Evolutionary conservation across 2,888 invertebrate species (phyloP), one percentile per base, ranked within the genome.

Genomic region (Hypolimnas misippus): DNA sequence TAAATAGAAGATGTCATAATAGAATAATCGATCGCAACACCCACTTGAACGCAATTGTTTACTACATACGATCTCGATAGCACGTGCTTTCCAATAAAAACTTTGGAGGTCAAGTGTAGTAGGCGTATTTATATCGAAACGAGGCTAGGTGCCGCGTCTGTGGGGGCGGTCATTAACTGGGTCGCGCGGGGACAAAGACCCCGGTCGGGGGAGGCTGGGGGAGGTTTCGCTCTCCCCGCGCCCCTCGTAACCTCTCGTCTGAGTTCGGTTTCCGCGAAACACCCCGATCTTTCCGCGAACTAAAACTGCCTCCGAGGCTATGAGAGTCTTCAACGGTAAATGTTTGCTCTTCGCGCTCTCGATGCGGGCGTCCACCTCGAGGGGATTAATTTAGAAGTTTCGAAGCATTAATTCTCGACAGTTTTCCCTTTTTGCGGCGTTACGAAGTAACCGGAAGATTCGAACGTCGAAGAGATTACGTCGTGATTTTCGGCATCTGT

Each of bases 51-150:
- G 55, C 58, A 51, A 83, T 82, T 85, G 83, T 87, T 88, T 86
- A 84, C 84, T 83, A 83, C 77, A 81, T 75, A 80, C 82, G 81
- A 79, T 86, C 83, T 86, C 81, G 80, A 78, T 78, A 79, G 86
- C 89, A 88, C 89, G 88, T 90, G 90, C 81, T 88, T 88, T 89
- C 84, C 87, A 89, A 91, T 90, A 91, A 91, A 91, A 92, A 90
- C 87, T 90, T 91, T 91, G 84, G 90, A 91, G 91, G 91, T 92
- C 91, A 92, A 92, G 91, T 91, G 91, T 91, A 91, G 90, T 89
- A 88, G 89, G 90, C 87, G 89, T 89, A 90, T 91, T 90, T 92
- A 91, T 92, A 89, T 89, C 88, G 83, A 76, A 83, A 82, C 89
- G 87, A 87, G 90, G 86, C 87, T 88, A 85, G 84, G 79, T 77